phyloP scores from a whole-genome alignment of 1,140 invertebrate species.

The Protaetia brevitarsis region DNA sequence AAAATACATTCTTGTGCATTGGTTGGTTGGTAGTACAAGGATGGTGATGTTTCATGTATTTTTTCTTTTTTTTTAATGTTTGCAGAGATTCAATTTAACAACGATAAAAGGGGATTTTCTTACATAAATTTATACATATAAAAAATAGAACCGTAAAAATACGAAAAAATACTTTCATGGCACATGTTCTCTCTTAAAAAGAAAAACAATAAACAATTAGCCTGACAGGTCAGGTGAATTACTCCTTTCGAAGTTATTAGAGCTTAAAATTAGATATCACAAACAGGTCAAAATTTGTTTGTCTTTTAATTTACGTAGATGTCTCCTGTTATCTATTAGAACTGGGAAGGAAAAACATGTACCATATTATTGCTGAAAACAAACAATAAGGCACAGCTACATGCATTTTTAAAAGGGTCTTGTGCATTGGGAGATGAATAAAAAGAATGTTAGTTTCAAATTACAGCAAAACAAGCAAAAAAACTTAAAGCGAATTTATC shows the following conservation, averaged over 20 bases:
- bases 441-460: too few species aligned
- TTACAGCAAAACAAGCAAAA: too few species aligned
- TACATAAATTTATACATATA: constrained; percentile 9
- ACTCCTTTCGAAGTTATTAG: constrained; percentile 2
- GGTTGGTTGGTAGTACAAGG: too few species aligned
- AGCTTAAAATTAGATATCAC: constrained; percentile 20
- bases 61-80: neutral
- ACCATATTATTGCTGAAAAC: constrained; percentile 37
- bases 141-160: constrained; percentile 20
- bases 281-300: constrained; percentile 22
- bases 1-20: too few species aligned
- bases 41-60: neutral
- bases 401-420: too few species aligned
- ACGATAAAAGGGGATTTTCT: too few species aligned
- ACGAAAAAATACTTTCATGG: constrained; percentile 24
- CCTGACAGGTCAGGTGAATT: too few species aligned
- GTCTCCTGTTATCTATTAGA: neutral
- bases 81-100: constrained; percentile 4
- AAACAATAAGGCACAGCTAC: constrained; percentile 42
- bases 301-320: constrained; percentile 19
- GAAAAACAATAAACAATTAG: too few species aligned
- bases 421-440: too few species aligned
- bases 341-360: constrained; percentile 33
- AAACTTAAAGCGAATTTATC: constrained; percentile 45
- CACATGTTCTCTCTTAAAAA: constrained; percentile 22